phyloP scores from a whole-genome alignment of 92 coral and sea anemone genomes.

The Epizoanthus ramosus region DNA sequence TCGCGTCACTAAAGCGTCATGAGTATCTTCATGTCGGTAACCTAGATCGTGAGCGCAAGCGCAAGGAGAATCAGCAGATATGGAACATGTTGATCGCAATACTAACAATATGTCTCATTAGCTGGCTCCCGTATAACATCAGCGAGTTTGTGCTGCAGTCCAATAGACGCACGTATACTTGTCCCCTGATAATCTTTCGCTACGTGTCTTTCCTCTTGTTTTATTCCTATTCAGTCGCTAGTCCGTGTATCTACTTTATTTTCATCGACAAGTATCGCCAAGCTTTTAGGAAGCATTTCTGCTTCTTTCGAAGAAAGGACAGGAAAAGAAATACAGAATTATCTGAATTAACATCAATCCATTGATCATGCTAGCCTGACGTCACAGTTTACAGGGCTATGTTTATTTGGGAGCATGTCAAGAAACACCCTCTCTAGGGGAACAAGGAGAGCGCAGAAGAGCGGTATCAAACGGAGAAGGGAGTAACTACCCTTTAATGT shows the following conservation, averaged over 20 bases:
- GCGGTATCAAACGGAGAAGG: no score
- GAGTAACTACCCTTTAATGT: no score
- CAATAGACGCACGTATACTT: not conserved
- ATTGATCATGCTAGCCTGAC: no score
- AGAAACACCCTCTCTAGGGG: no score
- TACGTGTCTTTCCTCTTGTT: not conserved
- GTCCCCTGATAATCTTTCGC: not conserved
- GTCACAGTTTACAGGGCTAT: no score
- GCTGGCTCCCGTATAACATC: constrained; percentile 9
- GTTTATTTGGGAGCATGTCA: no score
- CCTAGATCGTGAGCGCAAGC: not conserved
- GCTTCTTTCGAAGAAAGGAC: not conserved
- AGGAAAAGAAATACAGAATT: no score
- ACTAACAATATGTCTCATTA: not conserved
- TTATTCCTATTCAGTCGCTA: constrained; percentile 7
- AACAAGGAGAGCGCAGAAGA: no score
- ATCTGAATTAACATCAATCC: no score
- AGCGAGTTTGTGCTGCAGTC: not conserved
- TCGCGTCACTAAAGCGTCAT: not conserved
- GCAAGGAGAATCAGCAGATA: constrained; percentile 21
- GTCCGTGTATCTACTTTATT: constrained; percentile 21
- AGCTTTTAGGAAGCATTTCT: constrained; percentile 7
- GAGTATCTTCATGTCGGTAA: constrained; percentile 13
- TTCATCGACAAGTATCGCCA: constrained; percentile 19
- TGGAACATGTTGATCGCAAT: constrained; percentile 32